A percentile compares a stretch with the other conserved stretches of the same genome.
These are phyloP conservation scores for Brotula barbata DNA, from an alignment of 2,797 vertebrate genomes.

Conservation along the genomic window DNA sequence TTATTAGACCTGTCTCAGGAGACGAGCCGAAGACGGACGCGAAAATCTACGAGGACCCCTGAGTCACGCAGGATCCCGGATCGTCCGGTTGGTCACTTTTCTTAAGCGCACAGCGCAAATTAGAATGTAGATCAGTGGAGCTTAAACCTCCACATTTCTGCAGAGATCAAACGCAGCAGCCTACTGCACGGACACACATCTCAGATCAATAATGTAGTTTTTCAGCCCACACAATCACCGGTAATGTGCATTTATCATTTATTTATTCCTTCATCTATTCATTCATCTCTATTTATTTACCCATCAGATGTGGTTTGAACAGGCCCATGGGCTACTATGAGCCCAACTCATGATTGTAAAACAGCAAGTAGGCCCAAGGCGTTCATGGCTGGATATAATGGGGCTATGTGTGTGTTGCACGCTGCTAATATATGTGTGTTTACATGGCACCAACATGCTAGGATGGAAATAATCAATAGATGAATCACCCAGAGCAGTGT, in stretches of 20 bases:
- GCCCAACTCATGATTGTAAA: constrained; percentile 71
- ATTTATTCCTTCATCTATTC: constrained; percentile 73
- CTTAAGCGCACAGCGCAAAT: too few species aligned
- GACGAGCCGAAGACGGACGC: background rate
- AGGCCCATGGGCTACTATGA: constrained; percentile 62
- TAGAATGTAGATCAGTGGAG: background rate
- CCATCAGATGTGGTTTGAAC: constrained; percentile 62
- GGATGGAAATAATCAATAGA: constrained; percentile 91
- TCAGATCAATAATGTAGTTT: constrained; percentile 66
- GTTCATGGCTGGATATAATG: constrained; percentile 35
- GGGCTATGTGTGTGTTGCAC: constrained; percentile 55
- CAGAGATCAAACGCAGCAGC: constrained; percentile 1
- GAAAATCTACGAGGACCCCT: constrained; percentile 35
- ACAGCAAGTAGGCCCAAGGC: constrained; percentile 54
- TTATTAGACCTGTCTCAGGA: constrained; percentile 18
- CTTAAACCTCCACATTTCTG: background rate
- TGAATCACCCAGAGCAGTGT: constrained; percentile 93
- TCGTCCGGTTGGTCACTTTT: constrained; percentile 14
- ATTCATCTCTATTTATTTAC: constrained; percentile 69
- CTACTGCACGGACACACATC: constrained; percentile 5
- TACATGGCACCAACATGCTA: constrained; percentile 73
- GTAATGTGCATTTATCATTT: constrained; percentile 73
- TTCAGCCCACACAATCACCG: constrained; percentile 62
- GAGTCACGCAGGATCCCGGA: constrained; percentile 10
- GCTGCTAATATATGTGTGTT: constrained; percentile 76